Evolutionary conservation across 2,113 vertebrate genomes (phyloP), one percentile per base, ranked within the genome.

Genomic region (Aphelocoma coerulescens): DNA sequence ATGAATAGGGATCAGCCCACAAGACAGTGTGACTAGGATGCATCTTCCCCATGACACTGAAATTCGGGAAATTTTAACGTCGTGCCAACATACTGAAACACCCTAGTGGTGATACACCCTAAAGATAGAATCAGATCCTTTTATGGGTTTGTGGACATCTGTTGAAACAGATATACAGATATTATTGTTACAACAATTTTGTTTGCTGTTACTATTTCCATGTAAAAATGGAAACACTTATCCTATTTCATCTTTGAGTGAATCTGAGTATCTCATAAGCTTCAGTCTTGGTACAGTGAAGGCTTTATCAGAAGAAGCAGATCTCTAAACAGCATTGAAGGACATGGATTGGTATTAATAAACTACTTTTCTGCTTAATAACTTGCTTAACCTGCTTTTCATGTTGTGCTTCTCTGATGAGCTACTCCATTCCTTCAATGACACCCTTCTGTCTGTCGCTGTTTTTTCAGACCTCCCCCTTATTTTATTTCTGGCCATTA

Each of bases 31-130:
- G 32, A 30, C 11, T 32, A 32, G 74, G 37, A 33, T 61, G 18
- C 17, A 21, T 37, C 46, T 61, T 83, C 35, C n/a, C 46, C 2
- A 2, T 41, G 35, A 73, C 39, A 46, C 1, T 26, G n/a, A 75
- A 27, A 37, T 79, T 58, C 55, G 33, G 46, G 46, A 75, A 51
- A 39, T 39, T 58, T 61, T 65, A 80, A 55, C 11, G 3, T 11
- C 15, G 46, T 15, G 9, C 0, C 0, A 65, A 63, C n/a, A 72
- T 48, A 30, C 7, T 37, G 66, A 75, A 82, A 83, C 33, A 26
- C 17, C 1, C 4, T 24, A 26, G 17, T 23, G 33, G 48, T 61
- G 41, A 26, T 28, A 54, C 32, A 71, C 6, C 2, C 0, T 32
- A 41, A 83, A 35, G 39, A 33, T 19, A 30, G 46, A 44, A n/a